Percentiles rank a stretch among this genome's conserved stretches.
phyloP scores from a whole-genome alignment of 2,888 invertebrate species.

The Pristionchus arcanus region DNA sequence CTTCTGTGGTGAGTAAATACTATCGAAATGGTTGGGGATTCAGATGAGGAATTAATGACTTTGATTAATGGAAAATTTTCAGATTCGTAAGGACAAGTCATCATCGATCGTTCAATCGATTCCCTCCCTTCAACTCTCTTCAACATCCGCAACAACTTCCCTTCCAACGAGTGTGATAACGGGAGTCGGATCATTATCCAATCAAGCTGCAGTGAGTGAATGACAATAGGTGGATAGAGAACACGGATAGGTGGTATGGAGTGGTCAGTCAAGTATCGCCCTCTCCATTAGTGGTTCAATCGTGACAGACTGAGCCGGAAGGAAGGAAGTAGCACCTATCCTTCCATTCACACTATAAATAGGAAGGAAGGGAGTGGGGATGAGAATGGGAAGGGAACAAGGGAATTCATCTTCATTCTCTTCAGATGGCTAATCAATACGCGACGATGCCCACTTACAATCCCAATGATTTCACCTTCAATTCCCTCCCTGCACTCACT shows the following conservation, averaged over 20 bases:
- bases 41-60: background rate
- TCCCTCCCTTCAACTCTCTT: constrained; percentile 38
- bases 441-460: background rate
- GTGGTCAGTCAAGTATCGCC: background rate
- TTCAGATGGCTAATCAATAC: constrained; percentile 49
- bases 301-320: background rate
- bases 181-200: constrained; percentile 62
- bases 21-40: background rate
- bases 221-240: background rate
- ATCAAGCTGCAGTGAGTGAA: constrained; percentile 2
- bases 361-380: constrained; percentile 12
- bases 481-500: constrained; percentile 34
- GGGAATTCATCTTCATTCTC: background rate
- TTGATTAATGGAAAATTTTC: background rate
- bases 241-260: background rate
- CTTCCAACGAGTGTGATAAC: constrained; percentile 70
- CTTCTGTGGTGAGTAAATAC: constrained; percentile 9
- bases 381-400: constrained; percentile 3
- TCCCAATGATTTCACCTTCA: constrained; percentile 9
- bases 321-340: background rate
- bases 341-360: constrained; percentile 34
- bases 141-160: constrained; percentile 15
- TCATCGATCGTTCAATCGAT: constrained; percentile 42
- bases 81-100: constrained; percentile 22
- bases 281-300: constrained; percentile 3